phyloP scores from a whole-genome alignment of 2,797 vertebrate genomes.

The Graptemys geographica region DNA sequence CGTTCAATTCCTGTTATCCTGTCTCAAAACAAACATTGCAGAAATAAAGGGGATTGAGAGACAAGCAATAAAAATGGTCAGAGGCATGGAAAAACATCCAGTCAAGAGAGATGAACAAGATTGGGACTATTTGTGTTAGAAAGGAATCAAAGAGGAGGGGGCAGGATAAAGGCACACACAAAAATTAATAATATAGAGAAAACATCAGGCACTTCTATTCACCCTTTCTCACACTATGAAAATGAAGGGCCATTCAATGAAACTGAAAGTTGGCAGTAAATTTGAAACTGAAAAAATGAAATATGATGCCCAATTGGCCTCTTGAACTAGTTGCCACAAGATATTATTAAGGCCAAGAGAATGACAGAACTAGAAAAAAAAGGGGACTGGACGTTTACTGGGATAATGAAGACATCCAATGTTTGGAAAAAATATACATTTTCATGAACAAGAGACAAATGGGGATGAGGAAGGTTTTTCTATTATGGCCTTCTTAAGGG shows the following conservation, averaged over 20 bases:
- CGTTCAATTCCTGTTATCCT: not conserved
- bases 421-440: not conserved
- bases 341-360: not conserved
- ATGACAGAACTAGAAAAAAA: not conserved
- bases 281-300: not conserved
- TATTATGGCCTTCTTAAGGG: not conserved
- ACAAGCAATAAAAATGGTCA: not conserved
- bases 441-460: not conserved
- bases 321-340: not conserved
- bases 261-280: not conserved
- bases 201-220: not conserved
- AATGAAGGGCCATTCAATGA: not conserved
- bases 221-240: not conserved
- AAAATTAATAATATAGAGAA: constrained; percentile 3
- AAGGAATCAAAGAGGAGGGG: constrained; percentile 21
- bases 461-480: not conserved
- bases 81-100: constrained; percentile 23
- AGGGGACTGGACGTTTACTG: not conserved
- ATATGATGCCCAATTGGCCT: not conserved
- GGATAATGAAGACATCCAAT: not conserved
- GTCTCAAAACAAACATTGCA: not conserved
- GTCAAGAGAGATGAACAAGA: not conserved
- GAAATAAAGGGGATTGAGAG: not conserved
- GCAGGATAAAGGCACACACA: constrained; percentile 20
- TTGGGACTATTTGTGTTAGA: constrained; percentile 25